phyloP scores from a whole-genome alignment of 2,888 invertebrate species.

The Caenorhabditis uteleia region DNA sequence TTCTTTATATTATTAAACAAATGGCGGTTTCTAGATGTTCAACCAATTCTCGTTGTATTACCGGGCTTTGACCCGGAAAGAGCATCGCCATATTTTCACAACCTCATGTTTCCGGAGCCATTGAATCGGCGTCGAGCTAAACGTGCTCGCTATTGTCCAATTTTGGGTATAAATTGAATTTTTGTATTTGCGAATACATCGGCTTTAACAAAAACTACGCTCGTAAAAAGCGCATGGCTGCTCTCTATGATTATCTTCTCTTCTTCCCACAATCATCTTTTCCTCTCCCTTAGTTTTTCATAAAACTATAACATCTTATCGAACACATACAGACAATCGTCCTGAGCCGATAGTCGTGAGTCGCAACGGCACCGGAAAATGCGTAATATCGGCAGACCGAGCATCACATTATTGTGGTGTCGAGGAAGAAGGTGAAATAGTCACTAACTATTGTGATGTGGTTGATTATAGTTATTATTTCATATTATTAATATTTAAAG shows the following conservation, averaged over 20 bases:
- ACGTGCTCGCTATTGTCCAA: slow-evolving; percentile 48
- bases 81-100: slow-evolving; percentile 42
- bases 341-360: slow-evolving; percentile 38
- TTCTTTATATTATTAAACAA: too few relatives aligned
- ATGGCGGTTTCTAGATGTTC: slow-evolving; percentile 50
- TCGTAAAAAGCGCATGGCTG: slow-evolving; percentile 4
- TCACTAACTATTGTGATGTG: slow-evolving; percentile 4
- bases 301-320: not conserved
- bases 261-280: not conserved
- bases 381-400: slow-evolving; percentile 67
- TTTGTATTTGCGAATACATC: not conserved
- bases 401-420: slow-evolving; percentile 68
- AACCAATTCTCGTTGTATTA: slow-evolving; percentile 48
- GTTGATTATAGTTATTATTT: too few relatives aligned
- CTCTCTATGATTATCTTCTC: not conserved
- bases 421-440: slow-evolving; percentile 60
- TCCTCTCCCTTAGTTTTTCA: not conserved
- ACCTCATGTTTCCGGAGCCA: slow-evolving; percentile 46
- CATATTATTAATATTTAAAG: too few relatives aligned
- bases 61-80: slow-evolving; percentile 45
- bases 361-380: slow-evolving; percentile 57
- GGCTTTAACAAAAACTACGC: too few relatives aligned
- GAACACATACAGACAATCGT: slow-evolving; percentile 11
- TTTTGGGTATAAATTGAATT: slow-evolving; percentile 28
- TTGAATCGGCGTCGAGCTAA: slow-evolving; percentile 40